phyloP scores from a whole-genome alignment of 2,797 vertebrate species.

The Gallinago nigripennis region DNA sequence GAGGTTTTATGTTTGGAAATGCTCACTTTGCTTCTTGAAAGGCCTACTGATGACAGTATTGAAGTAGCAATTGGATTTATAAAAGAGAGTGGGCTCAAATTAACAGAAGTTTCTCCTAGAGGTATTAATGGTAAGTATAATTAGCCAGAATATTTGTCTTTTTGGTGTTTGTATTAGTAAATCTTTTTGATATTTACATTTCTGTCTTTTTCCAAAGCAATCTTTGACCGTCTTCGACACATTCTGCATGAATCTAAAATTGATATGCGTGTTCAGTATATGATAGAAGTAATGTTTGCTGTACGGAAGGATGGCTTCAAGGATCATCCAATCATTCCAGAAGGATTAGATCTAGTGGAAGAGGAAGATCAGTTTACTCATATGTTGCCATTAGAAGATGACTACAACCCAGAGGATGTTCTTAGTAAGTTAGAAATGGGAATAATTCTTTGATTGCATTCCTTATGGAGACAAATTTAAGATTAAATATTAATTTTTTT shows the following conservation, averaged over 20 bases:
- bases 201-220: slow-evolving; percentile 79
- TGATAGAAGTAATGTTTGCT: slow-evolving; percentile 99
- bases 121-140: slow-evolving; percentile 89
- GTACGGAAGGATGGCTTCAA: slow-evolving; percentile 98
- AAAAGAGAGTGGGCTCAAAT: slow-evolving; percentile 95
- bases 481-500: background rate
- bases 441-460: background rate
- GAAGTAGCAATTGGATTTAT: slow-evolving; percentile 96
- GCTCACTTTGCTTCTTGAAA: slow-evolving; percentile 94
- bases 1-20: slow-evolving; percentile 97
- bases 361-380: slow-evolving; percentile 98
- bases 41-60: slow-evolving; percentile 96
- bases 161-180: background rate
- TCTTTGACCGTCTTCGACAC: slow-evolving; percentile 96
- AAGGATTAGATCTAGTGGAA: slow-evolving; percentile 93
- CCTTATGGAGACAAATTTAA: background rate
- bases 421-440: slow-evolving; percentile 84
- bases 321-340: slow-evolving; percentile 91
- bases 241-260: slow-evolving; percentile 96
- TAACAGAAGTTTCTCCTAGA: slow-evolving; percentile 94
- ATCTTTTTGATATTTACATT: background rate
- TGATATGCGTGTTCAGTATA: slow-evolving; percentile 97
- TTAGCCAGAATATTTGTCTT: background rate
- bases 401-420: slow-evolving; percentile 92
- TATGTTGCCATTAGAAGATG: slow-evolving; percentile 95